Evolutionary conservation across 2,888 invertebrate species (phyloP).

Genomic region (Cerastis leucographa): DNA sequence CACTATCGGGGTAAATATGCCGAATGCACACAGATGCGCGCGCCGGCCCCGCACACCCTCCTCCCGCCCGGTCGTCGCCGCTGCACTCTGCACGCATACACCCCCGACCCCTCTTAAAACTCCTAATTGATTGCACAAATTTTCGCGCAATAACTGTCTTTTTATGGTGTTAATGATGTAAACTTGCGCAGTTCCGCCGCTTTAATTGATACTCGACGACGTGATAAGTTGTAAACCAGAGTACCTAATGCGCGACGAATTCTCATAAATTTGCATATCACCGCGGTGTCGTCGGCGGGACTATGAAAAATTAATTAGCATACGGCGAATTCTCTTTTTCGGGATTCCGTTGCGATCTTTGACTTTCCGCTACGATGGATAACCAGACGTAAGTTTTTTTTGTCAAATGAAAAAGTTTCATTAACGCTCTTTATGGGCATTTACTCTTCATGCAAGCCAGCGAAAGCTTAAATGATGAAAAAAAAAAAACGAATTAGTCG

Average conservation of each 20-base stretch:
- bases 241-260: constrained; percentile 74
- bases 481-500: constrained; percentile 10
- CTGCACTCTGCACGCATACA: constrained; percentile 87
- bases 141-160: constrained; percentile 91
- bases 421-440: constrained; percentile 31
- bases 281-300: constrained; percentile 75
- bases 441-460: constrained; percentile 12
- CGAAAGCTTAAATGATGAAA: constrained; percentile 8
- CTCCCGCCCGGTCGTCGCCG: constrained; percentile 78
- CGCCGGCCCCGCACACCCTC: constrained; percentile 81
- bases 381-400: constrained; percentile 25
- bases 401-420: constrained; percentile 22
- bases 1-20: constrained; percentile 91
- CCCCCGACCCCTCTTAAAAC: constrained; percentile 87
- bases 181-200: constrained; percentile 87
- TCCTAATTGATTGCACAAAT: constrained; percentile 91
- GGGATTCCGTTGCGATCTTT: constrained; percentile 67
- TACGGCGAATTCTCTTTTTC: constrained; percentile 74
- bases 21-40: constrained; percentile 91
- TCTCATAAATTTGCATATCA: constrained; percentile 81
- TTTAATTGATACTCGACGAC: constrained; percentile 85
- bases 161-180: constrained; percentile 90
- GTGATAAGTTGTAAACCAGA: constrained; percentile 79
- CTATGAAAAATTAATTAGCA: constrained; percentile 85
- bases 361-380: constrained; percentile 32